Conservation (phyloP, 2,888 invertebrate species). For the Agrochola macilenta region DNA sequence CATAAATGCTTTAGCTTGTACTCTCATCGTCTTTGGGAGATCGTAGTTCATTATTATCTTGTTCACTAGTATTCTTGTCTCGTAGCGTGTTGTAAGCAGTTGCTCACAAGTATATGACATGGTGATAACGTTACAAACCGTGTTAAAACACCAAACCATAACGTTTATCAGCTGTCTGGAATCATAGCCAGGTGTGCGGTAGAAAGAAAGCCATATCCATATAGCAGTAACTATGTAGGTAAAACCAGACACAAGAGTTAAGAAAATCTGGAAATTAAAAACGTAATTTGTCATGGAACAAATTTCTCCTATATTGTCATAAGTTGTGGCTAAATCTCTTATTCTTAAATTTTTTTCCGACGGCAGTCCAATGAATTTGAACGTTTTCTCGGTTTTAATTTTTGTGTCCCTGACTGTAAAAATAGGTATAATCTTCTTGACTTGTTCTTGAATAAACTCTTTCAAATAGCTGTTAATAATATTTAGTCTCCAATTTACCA, state of each 20-base stretch:
- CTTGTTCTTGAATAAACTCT: conserved; percentile 70
- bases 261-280: conserved; percentile 82
- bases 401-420: conserved; percentile 61
- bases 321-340: conserved; percentile 74
- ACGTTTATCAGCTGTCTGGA: conserved; percentile 67
- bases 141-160: conserved; percentile 71
- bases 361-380: conserved; percentile 69
- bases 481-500: conserved; percentile 71
- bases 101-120: conserved; percentile 77
- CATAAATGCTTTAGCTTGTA: conserved; percentile 82
- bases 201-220: conserved; percentile 75
- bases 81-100: conserved; percentile 70
- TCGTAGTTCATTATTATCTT: conserved; percentile 81
- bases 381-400: conserved; percentile 53
- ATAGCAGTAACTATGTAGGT: conserved; percentile 75
- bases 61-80: conserved; percentile 76
- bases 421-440: conserved; percentile 58
- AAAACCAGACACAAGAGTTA: conserved; percentile 77
- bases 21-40: conserved; percentile 75
- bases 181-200: conserved; percentile 59
- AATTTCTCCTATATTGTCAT: conserved; percentile 75
- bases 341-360: conserved; percentile 73
- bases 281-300: conserved; percentile 74
- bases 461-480: conserved; percentile 74
- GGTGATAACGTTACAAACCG: conserved; percentile 70